Base-by-base conservation (phyloP, 2,797 vertebrate species). In the Fringilla coelebs region DNA sequence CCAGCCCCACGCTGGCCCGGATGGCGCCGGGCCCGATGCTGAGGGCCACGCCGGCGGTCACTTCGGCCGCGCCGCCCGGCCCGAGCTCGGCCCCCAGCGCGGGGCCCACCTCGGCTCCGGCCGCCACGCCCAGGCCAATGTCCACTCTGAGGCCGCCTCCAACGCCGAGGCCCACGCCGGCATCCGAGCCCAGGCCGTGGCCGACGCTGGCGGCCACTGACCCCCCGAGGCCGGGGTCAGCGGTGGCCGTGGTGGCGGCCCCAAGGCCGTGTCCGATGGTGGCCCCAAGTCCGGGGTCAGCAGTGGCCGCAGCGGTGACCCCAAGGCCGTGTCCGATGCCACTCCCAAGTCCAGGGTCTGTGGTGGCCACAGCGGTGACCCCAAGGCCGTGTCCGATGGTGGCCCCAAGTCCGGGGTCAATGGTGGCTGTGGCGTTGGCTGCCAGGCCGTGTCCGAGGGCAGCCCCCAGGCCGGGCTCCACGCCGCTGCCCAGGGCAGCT, bases 241-340 rank as follows among this genome's bases (percentile, higher is more conserved):
- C 1, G 2, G 26, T 26, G 38, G 46, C 36, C 5, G 9, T 25
- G 0, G 34, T 0, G 24, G 2, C 2, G 24, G 7, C 22, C 3
- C 34, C 65, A 0, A 67, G 65, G 66, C 36, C 7, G 2, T 40
- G 67, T 19, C 49, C 67, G 3, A 40, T 7, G 36, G 11, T 9
- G 9, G 67, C 5, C 8, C 29, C 77, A 1, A 79, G 63, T 2
- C 11, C 2, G 0, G 63, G 63, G 34, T 80, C 70, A 21, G 2
- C 0, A 2, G 52, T 43, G 52, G 32, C 40, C 14, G 11, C 3
- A 1, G 49, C 3, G 61, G 2, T 24, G 29, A 25, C 57, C 8
- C 3, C 49, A 4, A 58, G 57, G 34, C 58, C 7, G 13, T 61
- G 58, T 40, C 60, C 38, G 2, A 40, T 4, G 17, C 8, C 13